Conservation (phyloP, 2,797 vertebrate species). For the Pempheris klunzingeri region DNA sequence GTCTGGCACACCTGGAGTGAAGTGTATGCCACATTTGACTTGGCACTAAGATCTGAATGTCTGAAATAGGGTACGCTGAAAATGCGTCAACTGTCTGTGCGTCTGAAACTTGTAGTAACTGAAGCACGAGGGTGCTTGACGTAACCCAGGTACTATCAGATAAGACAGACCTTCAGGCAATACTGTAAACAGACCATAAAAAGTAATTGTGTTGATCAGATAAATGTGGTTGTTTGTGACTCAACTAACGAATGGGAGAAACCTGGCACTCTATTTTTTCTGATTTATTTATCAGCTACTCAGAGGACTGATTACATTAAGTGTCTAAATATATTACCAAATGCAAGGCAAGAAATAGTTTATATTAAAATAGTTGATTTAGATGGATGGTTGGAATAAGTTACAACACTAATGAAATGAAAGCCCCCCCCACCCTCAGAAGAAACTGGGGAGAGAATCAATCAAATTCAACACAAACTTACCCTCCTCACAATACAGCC, state of each 20-base stretch:
- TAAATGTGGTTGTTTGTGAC: conserved; percentile 46
- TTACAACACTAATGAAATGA: conserved; percentile 1
- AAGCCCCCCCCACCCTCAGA: no score
- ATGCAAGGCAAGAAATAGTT: conserved; percentile 11
- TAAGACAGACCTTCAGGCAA: conserved; percentile 12
- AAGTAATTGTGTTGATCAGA: conserved; percentile 31
- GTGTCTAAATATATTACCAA: conserved; percentile 30
- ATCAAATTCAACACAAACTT: conserved; percentile 57
- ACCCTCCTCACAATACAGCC: conserved; percentile 95
- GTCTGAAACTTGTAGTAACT: conserved; percentile 62
- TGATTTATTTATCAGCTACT: conserved; percentile 6
- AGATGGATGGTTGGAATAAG: neutral
- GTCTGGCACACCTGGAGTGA: conserved; percentile 11
- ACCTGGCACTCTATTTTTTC: conserved; percentile 3
- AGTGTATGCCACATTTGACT: conserved; percentile 10
- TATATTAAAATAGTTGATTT: conserved; percentile 8
- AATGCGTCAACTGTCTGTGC: conserved; percentile 35
- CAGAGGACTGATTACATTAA: conserved; percentile 17
- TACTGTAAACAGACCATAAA: conserved; percentile 30
- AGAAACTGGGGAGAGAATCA: neutral
- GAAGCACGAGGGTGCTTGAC: conserved; percentile 61
- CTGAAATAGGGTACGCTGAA: conserved; percentile 12
- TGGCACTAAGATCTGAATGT: neutral
- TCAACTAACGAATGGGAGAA: conserved; percentile 24
- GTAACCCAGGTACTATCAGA: conserved; percentile 23